Base-by-base conservation (phyloP, 2,113 vertebrate genomes). In the Phyllostomus hastatus region DNA sequence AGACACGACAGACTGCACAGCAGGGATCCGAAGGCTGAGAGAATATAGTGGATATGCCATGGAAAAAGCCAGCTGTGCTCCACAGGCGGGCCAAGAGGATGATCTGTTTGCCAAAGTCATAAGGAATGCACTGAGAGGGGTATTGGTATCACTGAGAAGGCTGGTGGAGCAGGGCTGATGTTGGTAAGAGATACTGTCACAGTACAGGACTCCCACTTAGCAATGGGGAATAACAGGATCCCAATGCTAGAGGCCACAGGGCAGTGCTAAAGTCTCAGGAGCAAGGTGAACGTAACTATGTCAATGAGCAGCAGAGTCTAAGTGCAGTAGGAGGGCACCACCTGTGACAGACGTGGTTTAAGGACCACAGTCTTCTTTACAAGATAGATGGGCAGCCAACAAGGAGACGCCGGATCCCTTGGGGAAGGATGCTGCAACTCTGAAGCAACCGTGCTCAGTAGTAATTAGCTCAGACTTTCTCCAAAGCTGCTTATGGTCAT, bases 181-280 rank as follows among this genome's bases (percentile, higher is more conserved):
- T 46, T n/a, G 38, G 35, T 66, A 41, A 57, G 75, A 92, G 81
- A 26, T 26, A 22, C 24, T 46, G 4, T 52, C 46, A 19, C 9
- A 85, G 73, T 12, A 16, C 8, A n/a, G 38, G 67, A 35, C 12
- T 61, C 10, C 38, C 31, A 50, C 0, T 0, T 20, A n/a, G 80
- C 43, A 50, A 11, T 38, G 69, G 61, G 28, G 24, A 64, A 31
- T 86, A 52, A 41, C n/a, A 28, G 38, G 20, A 11, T 81, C 43
- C 43, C 24, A 70, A 31, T 20, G 28, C 35, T n/a, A 50, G 91
- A 41, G 48, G 79, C 61, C 41, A 94, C 9, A 48, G 10, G 7
- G 46, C 14, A 72, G 80, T 31, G 14, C 54, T 79, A 48, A 38
- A 81, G 26, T 57, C 22, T 89, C n/a, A 85, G 92, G 50, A 90